Evolutionary conservation across 2,113 vertebrate species (phyloP), one percentile per base, ranked within the genome.

Genomic region (Nesogale talazaci): DNA sequence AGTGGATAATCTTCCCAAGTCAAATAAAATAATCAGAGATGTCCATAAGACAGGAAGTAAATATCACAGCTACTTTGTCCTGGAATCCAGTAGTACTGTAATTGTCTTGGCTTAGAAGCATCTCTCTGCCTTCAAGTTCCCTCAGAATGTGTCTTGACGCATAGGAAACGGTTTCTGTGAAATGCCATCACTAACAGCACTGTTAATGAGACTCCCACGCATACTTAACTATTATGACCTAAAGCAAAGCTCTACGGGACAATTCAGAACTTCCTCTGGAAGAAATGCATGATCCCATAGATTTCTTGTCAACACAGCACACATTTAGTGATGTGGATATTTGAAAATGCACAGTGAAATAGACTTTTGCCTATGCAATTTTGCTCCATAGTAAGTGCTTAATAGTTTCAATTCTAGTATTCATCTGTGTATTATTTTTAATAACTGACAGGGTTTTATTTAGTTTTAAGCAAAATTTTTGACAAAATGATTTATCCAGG

Each of bases 21-120:
- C 77, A 95, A 88, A 89, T 74, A 86, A 93, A 59, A 81, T 84
- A 81, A 92, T 79, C 46, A 92, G 40, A 52, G 89, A 20, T 91
- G 1, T 82, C 76, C 1, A 27, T 27, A 82, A 3, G 12, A 77
- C 6, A 81, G 34, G 46, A 12, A 12, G 46, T 52, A 95, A 90
- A 86, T 83, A 91, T n/a, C 42, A 59, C 38, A 82, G 85, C 14
- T 65, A 69, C 25, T 83, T 83, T 89, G 56, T 31, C 91, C 69
- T 85, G 29, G 34, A 89, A 22, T 29, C 38, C 38, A 3, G 4
- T 78, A 61, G 38, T 31, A 67, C 85, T 86, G 63, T 63, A 40
- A 78, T 27, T n/a, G 7, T 67, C n/a, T 72, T 95, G 6, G 63
- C 31, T 65, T 65, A 70, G n/a, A 63, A 92, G 91, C 78, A 67